Conservation (phyloP, 1,140 invertebrate species). For the Portunus trituberculatus region DNA sequence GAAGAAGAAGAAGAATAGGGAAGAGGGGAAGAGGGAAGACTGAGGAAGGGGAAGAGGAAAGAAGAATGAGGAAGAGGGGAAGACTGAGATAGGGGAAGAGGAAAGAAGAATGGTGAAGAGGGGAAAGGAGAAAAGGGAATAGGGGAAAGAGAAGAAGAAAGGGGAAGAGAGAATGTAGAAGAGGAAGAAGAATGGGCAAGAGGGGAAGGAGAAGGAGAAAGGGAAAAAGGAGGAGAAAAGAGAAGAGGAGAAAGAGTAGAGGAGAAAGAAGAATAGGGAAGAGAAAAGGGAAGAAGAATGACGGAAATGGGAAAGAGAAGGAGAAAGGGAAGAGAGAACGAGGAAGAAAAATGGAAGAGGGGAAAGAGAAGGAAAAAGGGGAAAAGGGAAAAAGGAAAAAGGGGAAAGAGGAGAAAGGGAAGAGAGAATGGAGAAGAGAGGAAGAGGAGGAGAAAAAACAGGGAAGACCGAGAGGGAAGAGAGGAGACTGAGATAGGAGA, state of each 20-base stretch:
- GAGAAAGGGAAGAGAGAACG: background rate
- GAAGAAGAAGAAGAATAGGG: background rate
- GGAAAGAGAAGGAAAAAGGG: background rate
- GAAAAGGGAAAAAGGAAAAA: background rate
- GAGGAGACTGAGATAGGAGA: background rate
- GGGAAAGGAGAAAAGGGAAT: too few species aligned
- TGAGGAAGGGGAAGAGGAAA: too few species aligned
- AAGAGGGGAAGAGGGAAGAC: background rate
- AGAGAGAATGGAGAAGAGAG: background rate
- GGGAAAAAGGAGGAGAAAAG: background rate
- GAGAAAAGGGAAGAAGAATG: background rate
- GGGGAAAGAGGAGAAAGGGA: background rate
- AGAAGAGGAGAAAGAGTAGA: background rate
- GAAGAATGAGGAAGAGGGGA: too few species aligned
- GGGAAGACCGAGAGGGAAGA: background rate
- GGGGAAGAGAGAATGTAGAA: background rate
- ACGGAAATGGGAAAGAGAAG: background rate
- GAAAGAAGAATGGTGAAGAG: background rate
- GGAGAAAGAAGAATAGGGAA: background rate
- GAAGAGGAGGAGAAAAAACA: background rate
- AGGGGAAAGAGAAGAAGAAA: background rate
- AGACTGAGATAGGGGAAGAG: background rate
- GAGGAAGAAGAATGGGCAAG: too few species aligned
- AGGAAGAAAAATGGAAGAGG: background rate
- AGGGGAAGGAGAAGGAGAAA: background rate